Evolutionary conservation across 2,113 vertebrate genomes (phyloP).

Genomic region (Albula glossodonta): DNA sequence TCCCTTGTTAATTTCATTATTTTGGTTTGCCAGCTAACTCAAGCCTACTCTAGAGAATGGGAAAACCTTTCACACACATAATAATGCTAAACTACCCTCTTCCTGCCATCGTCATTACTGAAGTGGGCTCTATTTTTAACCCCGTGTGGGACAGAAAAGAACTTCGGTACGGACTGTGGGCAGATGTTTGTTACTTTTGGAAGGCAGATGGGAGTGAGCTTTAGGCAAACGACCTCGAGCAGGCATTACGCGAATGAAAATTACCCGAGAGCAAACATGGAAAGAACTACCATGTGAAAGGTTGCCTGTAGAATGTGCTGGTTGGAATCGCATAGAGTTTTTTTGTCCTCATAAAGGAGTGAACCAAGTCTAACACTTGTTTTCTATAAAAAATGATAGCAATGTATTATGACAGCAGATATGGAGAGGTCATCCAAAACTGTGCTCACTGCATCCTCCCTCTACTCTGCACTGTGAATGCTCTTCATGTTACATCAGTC

Average conservation of each 20-base stretch:
- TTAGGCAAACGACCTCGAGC: neutral
- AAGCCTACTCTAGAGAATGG: constrained; percentile 51
- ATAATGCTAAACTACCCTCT: constrained; percentile 50
- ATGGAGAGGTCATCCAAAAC: neutral
- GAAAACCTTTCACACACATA: constrained; percentile 57
- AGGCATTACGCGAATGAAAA: neutral
- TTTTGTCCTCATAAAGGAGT: neutral
- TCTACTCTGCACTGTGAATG: neutral
- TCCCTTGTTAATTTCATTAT: constrained; percentile 50
- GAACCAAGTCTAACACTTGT: neutral
- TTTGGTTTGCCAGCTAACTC: constrained; percentile 51
- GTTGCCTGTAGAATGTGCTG: no score
- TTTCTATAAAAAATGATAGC: neutral
- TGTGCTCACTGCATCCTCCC: neutral
- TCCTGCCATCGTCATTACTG: constrained; percentile 42
- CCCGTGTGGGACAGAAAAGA: neutral
- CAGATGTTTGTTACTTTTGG: neutral
- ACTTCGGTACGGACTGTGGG: neutral
- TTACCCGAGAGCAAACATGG: neutral
- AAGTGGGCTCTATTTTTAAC: neutral
- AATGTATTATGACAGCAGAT: neutral
- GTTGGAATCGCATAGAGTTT: no score
- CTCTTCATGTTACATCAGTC: neutral
- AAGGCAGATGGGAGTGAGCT: neutral
- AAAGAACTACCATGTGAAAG: no score